phyloP scores from a whole-genome alignment of 2,797 vertebrate genomes.

The Poecilia wingei region DNA sequence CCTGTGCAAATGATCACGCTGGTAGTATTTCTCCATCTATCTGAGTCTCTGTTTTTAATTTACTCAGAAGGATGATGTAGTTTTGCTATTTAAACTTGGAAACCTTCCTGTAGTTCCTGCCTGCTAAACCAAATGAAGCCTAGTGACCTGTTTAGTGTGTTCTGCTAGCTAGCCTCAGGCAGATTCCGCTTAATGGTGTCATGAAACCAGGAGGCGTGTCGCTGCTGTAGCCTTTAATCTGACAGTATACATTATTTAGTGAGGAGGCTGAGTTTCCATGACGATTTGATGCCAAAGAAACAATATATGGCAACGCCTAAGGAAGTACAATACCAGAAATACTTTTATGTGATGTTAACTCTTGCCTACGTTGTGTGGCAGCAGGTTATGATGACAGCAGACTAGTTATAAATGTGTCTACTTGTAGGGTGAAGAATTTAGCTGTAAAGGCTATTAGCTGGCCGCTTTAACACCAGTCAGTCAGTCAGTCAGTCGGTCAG shows the following conservation, averaged over 20 bases:
- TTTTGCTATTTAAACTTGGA: background rate
- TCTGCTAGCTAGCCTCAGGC: slow-evolving; percentile 8
- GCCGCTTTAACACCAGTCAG: background rate
- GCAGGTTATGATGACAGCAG: background rate
- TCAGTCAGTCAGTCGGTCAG: background rate
- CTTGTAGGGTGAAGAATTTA: background rate
- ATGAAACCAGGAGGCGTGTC: slow-evolving; percentile 11
- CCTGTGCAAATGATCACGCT: too few relatives aligned
- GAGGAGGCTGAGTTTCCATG: slow-evolving; percentile 15
- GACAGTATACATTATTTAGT: slow-evolving; percentile 15
- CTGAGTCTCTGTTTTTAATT: background rate
- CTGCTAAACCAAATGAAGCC: background rate
- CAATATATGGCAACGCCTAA: background rate
- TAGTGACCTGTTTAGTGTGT: background rate
- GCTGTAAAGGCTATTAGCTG: slow-evolving; percentile 20
- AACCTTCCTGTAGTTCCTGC: background rate
- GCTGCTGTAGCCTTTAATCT: slow-evolving; percentile 25
- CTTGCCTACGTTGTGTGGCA: background rate
- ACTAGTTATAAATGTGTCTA: background rate
- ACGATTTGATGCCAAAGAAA: slow-evolving; percentile 3
- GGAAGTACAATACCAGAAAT: background rate
- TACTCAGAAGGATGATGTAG: background rate
- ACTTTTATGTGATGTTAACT: background rate
- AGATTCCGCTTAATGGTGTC: slow-evolving; percentile 17
- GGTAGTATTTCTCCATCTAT: background rate